Conservation (phyloP, 92 coral and sea anemone genomes). For the Palythoa grandis region DNA sequence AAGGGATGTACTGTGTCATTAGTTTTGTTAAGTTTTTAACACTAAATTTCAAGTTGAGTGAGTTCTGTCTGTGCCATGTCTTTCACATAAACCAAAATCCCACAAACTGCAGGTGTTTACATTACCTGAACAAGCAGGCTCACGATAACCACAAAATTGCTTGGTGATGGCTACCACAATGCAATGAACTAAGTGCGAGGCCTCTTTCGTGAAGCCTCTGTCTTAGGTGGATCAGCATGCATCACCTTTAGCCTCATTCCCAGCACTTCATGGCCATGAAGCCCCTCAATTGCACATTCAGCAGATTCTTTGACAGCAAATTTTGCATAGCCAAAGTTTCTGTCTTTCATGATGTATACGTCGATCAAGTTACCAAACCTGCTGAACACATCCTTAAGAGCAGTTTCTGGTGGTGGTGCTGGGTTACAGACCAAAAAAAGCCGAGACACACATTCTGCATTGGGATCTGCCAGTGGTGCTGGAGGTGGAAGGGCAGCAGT, state of each 20-base stretch:
- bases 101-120: conserved; percentile 39
- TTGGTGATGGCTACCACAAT: not conserved
- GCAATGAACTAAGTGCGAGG: conserved; percentile 77
- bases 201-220: conserved; percentile 95
- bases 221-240: conserved; percentile 98
- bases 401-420: conserved; percentile 95
- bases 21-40: conserved; percentile 10
- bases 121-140: conserved; percentile 39
- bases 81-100: conserved; percentile 38
- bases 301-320: conserved; percentile 94
- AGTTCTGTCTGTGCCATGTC: conserved; percentile 40
- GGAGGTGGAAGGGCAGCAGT: conserved; percentile 98
- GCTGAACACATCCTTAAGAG: conserved; percentile 96
- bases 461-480: conserved; percentile 87
- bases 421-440: conserved; percentile 97
- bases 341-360: conserved; percentile 97
- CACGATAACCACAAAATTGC: not conserved
- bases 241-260: conserved; percentile 99
- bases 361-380: conserved; percentile 97
- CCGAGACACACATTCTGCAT: conserved; percentile 88
- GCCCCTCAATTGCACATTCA: conserved; percentile 94
- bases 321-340: conserved; percentile 99
- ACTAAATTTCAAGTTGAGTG: conserved; percentile 33
- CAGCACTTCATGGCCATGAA: conserved; percentile 93
- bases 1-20: conserved; percentile 30